Evolutionary conservation across 2,888 invertebrate genomes (phyloP).

Genomic region (Frankliniella intonsa): DNA sequence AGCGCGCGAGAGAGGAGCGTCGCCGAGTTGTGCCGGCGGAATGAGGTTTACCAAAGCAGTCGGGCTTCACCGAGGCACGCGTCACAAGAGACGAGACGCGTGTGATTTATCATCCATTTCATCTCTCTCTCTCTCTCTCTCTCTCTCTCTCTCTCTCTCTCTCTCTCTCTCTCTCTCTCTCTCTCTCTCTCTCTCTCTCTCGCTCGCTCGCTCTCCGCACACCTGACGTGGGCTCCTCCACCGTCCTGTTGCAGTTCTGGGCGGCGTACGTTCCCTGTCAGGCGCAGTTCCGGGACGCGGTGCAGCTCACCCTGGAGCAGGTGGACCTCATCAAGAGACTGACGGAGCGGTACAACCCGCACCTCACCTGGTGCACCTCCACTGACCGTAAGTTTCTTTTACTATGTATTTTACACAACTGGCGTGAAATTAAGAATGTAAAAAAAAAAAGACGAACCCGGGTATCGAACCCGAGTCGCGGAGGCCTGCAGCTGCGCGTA

Average conservation of each 20-base stretch:
- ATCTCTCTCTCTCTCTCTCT: too few relatives aligned
- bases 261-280: constrained; percentile 80
- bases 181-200: background rate
- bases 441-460: too few relatives aligned
- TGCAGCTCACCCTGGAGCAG: constrained; percentile 77
- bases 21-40: background rate
- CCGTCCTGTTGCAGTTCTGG: constrained; percentile 65
- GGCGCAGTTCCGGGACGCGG: constrained; percentile 77
- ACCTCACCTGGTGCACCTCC: constrained; percentile 71
- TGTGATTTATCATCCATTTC: background rate
- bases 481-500: too few relatives aligned
- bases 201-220: too few relatives aligned
- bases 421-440: too few relatives aligned
- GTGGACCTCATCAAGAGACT: constrained; percentile 79
- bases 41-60: constrained; percentile 9
- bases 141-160: too few relatives aligned
- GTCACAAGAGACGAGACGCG: background rate
- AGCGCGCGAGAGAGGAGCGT: background rate
- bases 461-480: too few relatives aligned
- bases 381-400: constrained; percentile 66
- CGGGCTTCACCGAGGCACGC: background rate
- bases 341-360: constrained; percentile 72
- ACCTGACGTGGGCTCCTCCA: too few relatives aligned
- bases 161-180: background rate
- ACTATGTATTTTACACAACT: too few relatives aligned